Evolutionary conservation across 2,888 invertebrate species (phyloP).

Genomic region (Strigamia crassipes): DNA sequence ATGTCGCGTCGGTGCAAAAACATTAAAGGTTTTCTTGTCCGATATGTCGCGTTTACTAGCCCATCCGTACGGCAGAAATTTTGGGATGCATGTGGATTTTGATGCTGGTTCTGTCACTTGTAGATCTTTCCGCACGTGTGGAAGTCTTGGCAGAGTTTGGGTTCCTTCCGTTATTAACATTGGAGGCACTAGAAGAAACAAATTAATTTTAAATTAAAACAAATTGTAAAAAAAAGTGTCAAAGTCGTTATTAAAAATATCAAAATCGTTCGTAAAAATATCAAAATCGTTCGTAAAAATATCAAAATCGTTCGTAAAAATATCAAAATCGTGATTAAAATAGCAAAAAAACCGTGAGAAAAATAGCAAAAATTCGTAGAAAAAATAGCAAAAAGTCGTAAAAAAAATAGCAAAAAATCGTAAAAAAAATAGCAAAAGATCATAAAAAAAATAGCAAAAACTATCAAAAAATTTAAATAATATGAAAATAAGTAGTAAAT

Average conservation of each 20-base stretch:
- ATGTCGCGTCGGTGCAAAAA: conserved; percentile 29
- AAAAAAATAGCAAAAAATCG: too few species aligned
- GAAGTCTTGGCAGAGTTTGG: neutral
- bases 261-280: too few species aligned
- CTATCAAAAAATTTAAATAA: too few species aligned
- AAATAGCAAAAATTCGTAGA: too few species aligned
- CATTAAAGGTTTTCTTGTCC: conserved; percentile 44
- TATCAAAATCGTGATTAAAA: neutral
- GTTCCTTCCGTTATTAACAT: neutral
- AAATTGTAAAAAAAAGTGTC: neutral
- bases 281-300: neutral
- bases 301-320: too few species aligned
- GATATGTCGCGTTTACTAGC: neutral
- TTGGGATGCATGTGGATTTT: neutral
- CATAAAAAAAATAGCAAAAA: too few species aligned
- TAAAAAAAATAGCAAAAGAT: too few species aligned
- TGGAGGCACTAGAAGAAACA: neutral
- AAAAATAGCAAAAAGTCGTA: too few species aligned
- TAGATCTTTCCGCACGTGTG: too few species aligned
- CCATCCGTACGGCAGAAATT: conserved; percentile 29
- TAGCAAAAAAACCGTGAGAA: too few species aligned
- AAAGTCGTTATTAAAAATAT: too few species aligned
- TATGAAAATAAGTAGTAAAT: too few species aligned
- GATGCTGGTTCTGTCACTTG: neutral
- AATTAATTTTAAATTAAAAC: neutral